These are phyloP conservation scores for Tetranychus piercei DNA, from an alignment of 2,888 invertebrate genomes.

Conservation along the genomic window DNA sequence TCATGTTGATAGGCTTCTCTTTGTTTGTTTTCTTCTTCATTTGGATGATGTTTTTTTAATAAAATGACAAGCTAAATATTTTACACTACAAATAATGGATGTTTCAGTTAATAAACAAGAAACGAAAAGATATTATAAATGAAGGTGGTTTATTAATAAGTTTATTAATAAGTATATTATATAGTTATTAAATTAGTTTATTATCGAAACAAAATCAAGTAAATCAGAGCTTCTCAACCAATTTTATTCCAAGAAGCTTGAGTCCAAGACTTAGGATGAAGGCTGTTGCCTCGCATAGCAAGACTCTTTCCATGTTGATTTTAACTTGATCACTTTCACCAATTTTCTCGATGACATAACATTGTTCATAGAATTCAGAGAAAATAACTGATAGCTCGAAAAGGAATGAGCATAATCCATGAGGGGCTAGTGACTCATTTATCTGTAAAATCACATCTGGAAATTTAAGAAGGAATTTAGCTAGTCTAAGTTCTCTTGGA, in stretches of 20 bases:
- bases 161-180: background rate
- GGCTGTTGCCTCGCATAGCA: slow-evolving; percentile 81
- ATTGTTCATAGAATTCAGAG: slow-evolving; percentile 89
- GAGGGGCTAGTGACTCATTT: slow-evolving; percentile 58
- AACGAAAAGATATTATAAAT: background rate
- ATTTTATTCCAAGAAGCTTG: slow-evolving; percentile 65
- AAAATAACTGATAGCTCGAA: slow-evolving; percentile 84
- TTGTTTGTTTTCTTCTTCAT: slow-evolving; percentile 35
- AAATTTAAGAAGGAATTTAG: slow-evolving; percentile 52
- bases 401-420: slow-evolving; percentile 78
- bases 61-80: background rate
- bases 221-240: slow-evolving; percentile 3
- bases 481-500: slow-evolving; percentile 83
- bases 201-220: no score
- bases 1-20: slow-evolving; percentile 34
- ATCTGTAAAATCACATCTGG: slow-evolving; percentile 68
- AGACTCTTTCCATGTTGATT: slow-evolving; percentile 64
- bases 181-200: no score
- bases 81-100: background rate
- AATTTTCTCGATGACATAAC: slow-evolving; percentile 85
- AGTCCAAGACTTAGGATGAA: slow-evolving; percentile 68
- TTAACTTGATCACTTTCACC: slow-evolving; percentile 41
- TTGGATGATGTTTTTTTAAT: slow-evolving; percentile 31
- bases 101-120: background rate
- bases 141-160: background rate